Evolutionary conservation across 2,113 vertebrate species (phyloP).

Genomic region (Eidolon helvum): DNA sequence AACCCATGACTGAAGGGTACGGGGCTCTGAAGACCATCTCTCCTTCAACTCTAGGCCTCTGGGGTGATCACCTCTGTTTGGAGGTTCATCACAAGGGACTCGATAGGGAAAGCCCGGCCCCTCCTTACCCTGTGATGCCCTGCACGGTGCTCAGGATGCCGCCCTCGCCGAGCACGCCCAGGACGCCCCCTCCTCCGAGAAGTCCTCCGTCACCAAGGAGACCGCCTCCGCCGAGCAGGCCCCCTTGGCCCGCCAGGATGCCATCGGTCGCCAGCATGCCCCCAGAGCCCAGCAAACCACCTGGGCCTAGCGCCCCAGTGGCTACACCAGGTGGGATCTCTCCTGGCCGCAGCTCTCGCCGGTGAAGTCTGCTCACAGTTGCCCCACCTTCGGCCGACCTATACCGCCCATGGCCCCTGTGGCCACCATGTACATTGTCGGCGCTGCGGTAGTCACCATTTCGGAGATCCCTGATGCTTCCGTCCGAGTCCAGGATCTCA

Average conservation of each 20-base stretch:
- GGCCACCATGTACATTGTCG: fast-evolving
- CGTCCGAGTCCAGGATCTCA: constrained; percentile 57
- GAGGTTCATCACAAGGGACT: background rate
- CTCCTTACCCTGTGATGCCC: constrained; percentile 81
- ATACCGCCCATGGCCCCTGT: background rate
- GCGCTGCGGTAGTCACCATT: background rate
- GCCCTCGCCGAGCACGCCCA: constrained; percentile 78
- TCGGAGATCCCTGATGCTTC: constrained; percentile 35
- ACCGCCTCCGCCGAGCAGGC: constrained; percentile 73
- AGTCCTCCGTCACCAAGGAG: constrained; percentile 77
- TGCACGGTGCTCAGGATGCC: constrained; percentile 78
- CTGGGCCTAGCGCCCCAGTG: constrained; percentile 61
- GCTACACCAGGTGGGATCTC: background rate
- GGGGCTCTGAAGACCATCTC: background rate
- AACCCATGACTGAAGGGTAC: background rate
- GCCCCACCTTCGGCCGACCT: fast-evolving
- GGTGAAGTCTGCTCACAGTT: background rate
- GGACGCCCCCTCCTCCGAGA: constrained; percentile 75
- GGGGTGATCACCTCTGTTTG: background rate
- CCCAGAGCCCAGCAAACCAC: constrained; percentile 62
- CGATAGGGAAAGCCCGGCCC: background rate
- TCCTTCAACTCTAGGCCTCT: background rate
- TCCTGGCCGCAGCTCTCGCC: constrained; percentile 54
- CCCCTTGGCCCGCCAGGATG: constrained; percentile 64
- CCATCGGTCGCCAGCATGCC: constrained; percentile 57